Evolutionary conservation across 1,140 invertebrate genomes (phyloP), one percentile per base, ranked within the genome.

Genomic region (Diabrotica undecimpunctata): DNA sequence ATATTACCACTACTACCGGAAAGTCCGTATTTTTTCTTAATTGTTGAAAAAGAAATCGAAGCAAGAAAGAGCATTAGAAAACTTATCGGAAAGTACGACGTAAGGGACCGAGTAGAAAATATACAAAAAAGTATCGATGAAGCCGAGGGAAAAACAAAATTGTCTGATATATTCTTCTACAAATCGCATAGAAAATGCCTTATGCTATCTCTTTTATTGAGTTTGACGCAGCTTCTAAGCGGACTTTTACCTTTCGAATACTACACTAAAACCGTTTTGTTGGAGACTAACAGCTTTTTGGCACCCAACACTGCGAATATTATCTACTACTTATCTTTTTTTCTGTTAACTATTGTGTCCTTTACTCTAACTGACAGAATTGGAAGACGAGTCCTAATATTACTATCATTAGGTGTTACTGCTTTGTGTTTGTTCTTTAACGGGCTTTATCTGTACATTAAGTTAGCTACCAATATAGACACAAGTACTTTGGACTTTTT

Each of bases 1-100:
- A 56, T 51, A 5, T 66, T 71, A 61, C 35, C 64, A 6, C 53
- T 52, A 0, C 58, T 70, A 63, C 70, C 70, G 11, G 67, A 69
- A 56, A 65, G 54, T 37, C 70, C 70, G 2, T 71, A 69, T 56
- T 69, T 35, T 38, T 60, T 53, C 7, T 35, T 69, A 38, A 61
- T 67, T 58, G 54, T 46, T 13, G 54, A 54, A 8, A 39, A 67
- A 6, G 10, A 12, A 11, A 55, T 55, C 9, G 55, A 63, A 37
- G 69, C 66, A 11, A 64, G 57, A 37, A 39, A 13, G 6, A 36
- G 52, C 9, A 51, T 71, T 10, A 66, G 39, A 35, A 61, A 61
- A 60, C 46, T 71, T 4, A 53, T 62, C 6, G 6, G 54, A 9
- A 64, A 52, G 13, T 11, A 61, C 5, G 50, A 65, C 11, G 35